Evolutionary conservation across 2,113 vertebrate species (phyloP).

Genomic region (Zingel zingel): DNA sequence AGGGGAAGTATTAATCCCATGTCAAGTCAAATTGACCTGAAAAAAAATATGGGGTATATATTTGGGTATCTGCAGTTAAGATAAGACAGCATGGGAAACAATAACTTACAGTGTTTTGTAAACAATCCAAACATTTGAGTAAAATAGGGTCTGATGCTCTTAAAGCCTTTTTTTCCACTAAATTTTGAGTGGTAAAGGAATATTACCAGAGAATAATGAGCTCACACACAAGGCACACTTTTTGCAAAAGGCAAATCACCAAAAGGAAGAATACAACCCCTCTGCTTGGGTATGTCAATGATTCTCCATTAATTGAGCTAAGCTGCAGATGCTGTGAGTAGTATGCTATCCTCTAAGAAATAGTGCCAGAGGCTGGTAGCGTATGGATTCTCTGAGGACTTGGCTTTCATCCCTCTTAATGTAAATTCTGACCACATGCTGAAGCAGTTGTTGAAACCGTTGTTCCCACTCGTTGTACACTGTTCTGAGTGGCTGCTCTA

Average conservation of each 20-base stretch:
- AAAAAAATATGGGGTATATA: constrained; percentile 2
- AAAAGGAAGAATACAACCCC: constrained; percentile 5
- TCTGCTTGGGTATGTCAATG: constrained; percentile 36
- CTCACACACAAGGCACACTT: neutral
- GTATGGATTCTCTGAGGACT: constrained; percentile 33
- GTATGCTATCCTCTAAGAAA: constrained; percentile 1
- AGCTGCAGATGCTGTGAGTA: constrained; percentile 36
- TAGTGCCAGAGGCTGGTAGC: constrained; percentile 29
- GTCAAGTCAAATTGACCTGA: constrained; percentile 6
- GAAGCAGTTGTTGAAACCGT: neutral
- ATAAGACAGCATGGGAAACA: constrained; percentile 16
- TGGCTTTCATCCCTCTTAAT: constrained; percentile 31
- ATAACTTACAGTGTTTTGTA: constrained; percentile 18
- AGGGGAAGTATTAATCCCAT: neutral
- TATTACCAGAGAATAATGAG: constrained; percentile 4
- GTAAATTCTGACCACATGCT: constrained; percentile 61
- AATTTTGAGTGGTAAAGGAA: constrained; percentile 6
- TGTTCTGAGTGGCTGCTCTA: neutral
- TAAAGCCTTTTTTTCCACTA: neutral
- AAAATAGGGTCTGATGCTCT: neutral
- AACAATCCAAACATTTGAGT: constrained; percentile 9
- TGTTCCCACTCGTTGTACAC: neutral
- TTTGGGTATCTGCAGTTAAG: neutral
- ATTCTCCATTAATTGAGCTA: constrained; percentile 37
- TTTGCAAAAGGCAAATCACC: neutral